Conservation (phyloP, 2,797 vertebrate species). For the Scyliorhinus canicula region DNA sequence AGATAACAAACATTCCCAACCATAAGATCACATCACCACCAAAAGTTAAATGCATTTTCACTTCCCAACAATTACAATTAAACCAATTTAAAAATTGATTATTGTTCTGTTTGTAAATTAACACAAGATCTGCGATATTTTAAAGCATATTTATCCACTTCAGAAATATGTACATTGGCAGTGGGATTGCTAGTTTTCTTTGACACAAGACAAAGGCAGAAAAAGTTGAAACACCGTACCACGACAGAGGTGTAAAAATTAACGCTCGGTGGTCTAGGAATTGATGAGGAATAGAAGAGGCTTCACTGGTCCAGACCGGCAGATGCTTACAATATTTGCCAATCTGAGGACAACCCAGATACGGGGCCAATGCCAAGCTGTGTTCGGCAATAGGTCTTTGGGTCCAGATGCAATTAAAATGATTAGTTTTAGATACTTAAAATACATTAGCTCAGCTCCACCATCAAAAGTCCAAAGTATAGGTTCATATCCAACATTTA, state of each 20-base stretch:
- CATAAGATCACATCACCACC: not conserved
- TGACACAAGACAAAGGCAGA: not conserved
- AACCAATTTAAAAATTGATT: not conserved
- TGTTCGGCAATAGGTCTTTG: not conserved
- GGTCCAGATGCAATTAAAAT: not conserved
- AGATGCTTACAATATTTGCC: not conserved
- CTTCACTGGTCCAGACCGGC: not conserved
- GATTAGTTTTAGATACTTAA: not conserved
- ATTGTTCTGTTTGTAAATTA: not conserved
- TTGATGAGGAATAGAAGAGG: not conserved
- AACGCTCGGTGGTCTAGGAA: not conserved
- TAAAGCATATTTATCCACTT: not conserved
- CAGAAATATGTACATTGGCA: not conserved
- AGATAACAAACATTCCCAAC: not conserved
- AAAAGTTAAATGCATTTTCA: not conserved
- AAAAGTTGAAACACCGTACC: not conserved
- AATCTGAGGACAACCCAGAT: not conserved
- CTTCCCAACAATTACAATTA: not conserved
- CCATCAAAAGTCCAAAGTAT: not conserved
- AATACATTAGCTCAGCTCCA: not conserved
- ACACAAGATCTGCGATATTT: not conserved
- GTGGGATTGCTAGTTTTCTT: slow-evolving; percentile 10
- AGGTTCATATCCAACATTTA: not conserved
- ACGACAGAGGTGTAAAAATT: not conserved
- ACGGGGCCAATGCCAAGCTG: not conserved